These are phyloP conservation scores for Thermophis baileyi DNA, from an alignment of 2,113 vertebrate genomes.

Conservation along the genomic window DNA sequence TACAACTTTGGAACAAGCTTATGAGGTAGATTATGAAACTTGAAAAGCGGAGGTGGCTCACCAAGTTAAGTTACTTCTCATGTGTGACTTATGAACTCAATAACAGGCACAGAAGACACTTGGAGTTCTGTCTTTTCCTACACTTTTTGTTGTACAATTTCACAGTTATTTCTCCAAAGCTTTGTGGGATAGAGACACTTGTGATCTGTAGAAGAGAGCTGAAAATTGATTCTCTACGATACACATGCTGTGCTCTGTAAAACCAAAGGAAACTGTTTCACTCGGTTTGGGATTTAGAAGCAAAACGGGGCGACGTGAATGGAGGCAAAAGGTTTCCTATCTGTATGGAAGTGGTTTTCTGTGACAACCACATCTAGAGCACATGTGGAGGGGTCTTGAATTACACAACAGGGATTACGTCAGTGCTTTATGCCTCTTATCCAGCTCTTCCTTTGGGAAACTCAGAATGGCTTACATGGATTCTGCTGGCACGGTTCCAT, in stretches of 20 bases:
- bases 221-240: not conserved
- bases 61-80: not conserved
- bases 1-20: not conserved
- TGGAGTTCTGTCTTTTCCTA: not conserved
- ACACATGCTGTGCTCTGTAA: not conserved
- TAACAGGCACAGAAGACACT: not conserved
- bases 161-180: not conserved
- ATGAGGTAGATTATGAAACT: not conserved
- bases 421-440: not conserved
- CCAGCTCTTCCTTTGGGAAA: not conserved
- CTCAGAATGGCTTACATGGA: not conserved
- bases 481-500: too few species aligned
- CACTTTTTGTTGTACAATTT: not conserved
- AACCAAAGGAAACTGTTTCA: not conserved
- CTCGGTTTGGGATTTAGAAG: not conserved
- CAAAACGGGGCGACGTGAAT: not conserved
- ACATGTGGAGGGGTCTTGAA: not conserved
- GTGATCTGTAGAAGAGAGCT: not conserved
- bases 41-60: not conserved
- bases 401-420: constrained; percentile 2
- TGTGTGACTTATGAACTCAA: not conserved
- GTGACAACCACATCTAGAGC: not conserved
- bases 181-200: not conserved
- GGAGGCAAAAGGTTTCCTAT: not conserved
- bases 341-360: not conserved